These are phyloP conservation scores for Panthera leo DNA, from an alignment of 2,113 vertebrate genomes.

Conservation along the genomic window DNA sequence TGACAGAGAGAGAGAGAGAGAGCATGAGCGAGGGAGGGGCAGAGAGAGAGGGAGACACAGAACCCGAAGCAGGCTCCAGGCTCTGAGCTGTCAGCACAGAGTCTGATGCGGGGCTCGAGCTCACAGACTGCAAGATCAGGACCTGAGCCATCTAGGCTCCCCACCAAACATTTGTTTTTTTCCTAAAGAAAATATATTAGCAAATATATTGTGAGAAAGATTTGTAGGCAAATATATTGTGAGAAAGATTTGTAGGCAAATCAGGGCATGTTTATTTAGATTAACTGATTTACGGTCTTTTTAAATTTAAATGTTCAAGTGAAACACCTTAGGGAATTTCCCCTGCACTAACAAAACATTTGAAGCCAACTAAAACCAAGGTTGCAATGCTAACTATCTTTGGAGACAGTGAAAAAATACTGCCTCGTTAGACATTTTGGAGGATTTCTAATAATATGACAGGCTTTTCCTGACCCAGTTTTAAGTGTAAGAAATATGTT, in stretches of 20 bases:
- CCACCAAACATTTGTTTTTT: not conserved
- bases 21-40: too few species aligned
- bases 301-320: not conserved
- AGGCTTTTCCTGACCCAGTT: slow-evolving; percentile 68
- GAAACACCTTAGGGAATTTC: slow-evolving; percentile 27
- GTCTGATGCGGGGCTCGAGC: too few species aligned
- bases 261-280: not conserved
- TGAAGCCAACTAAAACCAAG: slow-evolving; percentile 37
- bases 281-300: slow-evolving; percentile 38
- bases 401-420: slow-evolving; percentile 16
- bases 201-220: not conserved
- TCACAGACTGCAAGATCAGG: too few species aligned
- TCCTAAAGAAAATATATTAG: not conserved
- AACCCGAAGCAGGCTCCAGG: too few species aligned
- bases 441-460: slow-evolving; percentile 47
- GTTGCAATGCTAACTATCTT: slow-evolving; percentile 5
- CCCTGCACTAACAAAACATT: not conserved
- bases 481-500: slow-evolving; percentile 60
- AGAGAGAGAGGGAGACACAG: too few species aligned
- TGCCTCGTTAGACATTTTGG: slow-evolving; percentile 22
- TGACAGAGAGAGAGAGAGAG: too few species aligned
- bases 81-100: too few species aligned
- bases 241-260: slow-evolving; percentile 15
- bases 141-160: too few species aligned
- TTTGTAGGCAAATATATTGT: slow-evolving; percentile 28